phyloP scores from a whole-genome alignment of 1,140 invertebrate species.

The Spodoptera frugiperda region DNA sequence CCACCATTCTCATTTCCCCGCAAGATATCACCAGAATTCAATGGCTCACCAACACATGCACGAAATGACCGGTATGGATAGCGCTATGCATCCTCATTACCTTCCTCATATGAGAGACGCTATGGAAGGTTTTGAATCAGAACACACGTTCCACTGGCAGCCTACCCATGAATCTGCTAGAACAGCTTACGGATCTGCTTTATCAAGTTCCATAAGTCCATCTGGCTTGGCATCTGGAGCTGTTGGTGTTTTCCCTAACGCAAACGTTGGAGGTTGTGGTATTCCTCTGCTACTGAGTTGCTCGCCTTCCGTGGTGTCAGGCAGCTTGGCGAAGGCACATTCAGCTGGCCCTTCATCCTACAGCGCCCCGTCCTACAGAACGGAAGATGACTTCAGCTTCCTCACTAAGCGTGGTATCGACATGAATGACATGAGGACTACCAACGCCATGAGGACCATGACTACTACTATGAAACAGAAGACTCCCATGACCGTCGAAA shows the following conservation, averaged over 20 bases:
- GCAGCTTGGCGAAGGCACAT: slow-evolving; percentile 69
- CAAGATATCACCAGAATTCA: slow-evolving; percentile 6
- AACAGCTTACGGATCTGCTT: slow-evolving; percentile 39
- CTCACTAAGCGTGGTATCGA: slow-evolving; percentile 71
- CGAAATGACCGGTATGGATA: slow-evolving; percentile 52
- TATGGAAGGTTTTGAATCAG: slow-evolving; percentile 52
- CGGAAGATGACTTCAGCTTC: slow-evolving; percentile 63
- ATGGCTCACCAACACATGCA: slow-evolving; percentile 47
- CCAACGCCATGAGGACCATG: slow-evolving; percentile 45
- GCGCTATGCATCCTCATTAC: slow-evolving; percentile 60
- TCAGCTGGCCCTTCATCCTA: slow-evolving; percentile 46
- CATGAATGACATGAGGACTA: slow-evolving; percentile 48
- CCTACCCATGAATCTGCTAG: slow-evolving; percentile 51
- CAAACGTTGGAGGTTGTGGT: slow-evolving; percentile 70
- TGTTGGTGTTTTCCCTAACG: slow-evolving; percentile 74
- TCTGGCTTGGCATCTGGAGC: no score
- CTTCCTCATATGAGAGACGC: slow-evolving; percentile 58
- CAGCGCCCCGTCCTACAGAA: slow-evolving; percentile 64
- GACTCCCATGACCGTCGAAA: slow-evolving; percentile 51
- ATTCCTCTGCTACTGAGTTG: slow-evolving; percentile 77
- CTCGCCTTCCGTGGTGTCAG: slow-evolving; percentile 74
- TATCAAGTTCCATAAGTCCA: slow-evolving; percentile 18
- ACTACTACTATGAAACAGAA: slow-evolving; percentile 53
- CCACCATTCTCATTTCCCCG: slow-evolving; percentile 16
- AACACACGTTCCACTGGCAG: slow-evolving; percentile 49